phyloP scores from a whole-genome alignment of 2,113 vertebrate genomes.

The Caracal caracal region DNA sequence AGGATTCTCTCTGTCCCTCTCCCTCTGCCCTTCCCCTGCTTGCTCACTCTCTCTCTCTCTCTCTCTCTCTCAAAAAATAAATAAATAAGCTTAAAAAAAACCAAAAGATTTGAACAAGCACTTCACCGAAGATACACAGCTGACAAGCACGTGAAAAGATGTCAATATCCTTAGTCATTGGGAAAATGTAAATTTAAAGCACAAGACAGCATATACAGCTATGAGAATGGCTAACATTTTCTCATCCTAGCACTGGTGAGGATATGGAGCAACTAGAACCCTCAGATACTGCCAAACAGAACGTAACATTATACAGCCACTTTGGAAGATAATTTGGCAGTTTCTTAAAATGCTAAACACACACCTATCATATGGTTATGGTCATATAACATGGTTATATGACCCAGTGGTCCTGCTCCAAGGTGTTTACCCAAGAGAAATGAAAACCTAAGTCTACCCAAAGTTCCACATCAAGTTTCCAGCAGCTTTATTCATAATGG shows the following conservation, averaged over 20 bases:
- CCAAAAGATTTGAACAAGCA: background rate
- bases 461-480: background rate
- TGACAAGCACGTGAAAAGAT: background rate
- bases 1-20: no score
- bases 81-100: no score
- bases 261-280: background rate
- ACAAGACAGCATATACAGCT: background rate
- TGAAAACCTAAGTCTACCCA: background rate
- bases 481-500: background rate
- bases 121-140: background rate
- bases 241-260: background rate
- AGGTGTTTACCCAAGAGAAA: constrained; percentile 26
- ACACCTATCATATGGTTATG: background rate
- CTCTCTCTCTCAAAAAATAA: no score
- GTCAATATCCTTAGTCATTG: background rate
- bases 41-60: no score
- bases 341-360: constrained; percentile 40
- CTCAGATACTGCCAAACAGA: background rate
- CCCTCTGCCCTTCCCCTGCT: no score
- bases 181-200: background rate
- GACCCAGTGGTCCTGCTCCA: constrained; percentile 1
- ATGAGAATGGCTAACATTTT: background rate
- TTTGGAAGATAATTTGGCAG: background rate
- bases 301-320: background rate
- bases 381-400: no score